Evolutionary conservation across 2,797 vertebrate species (phyloP).

Genomic region (Triplophysa bombifrons): DNA sequence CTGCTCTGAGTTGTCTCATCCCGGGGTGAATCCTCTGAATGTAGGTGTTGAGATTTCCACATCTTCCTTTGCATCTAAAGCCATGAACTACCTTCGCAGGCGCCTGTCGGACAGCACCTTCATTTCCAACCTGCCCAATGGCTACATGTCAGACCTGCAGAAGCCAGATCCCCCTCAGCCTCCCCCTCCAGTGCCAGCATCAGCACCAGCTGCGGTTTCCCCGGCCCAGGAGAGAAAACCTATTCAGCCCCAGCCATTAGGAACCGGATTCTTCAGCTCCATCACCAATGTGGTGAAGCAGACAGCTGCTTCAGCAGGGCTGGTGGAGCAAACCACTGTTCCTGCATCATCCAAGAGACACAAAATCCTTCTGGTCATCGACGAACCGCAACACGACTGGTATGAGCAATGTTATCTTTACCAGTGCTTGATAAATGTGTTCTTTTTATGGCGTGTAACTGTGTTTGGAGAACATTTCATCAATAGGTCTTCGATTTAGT

Average conservation of each 20-base stretch:
- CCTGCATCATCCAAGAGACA: slow-evolving; percentile 82
- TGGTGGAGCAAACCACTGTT: slow-evolving; percentile 86
- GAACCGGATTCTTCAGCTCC: slow-evolving; percentile 94
- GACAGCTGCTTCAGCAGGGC: slow-evolving; percentile 91
- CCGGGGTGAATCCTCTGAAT: neutral
- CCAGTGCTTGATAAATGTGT: too few species aligned
- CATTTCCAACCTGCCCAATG: slow-evolving; percentile 97
- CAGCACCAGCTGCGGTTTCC: slow-evolving; percentile 64
- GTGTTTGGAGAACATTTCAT: too few species aligned
- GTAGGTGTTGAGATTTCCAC: neutral
- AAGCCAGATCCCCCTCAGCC: slow-evolving; percentile 89
- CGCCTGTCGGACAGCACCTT: slow-evolving; percentile 98
- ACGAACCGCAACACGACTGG: slow-evolving; percentile 94
- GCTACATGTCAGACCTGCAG: slow-evolving; percentile 97
- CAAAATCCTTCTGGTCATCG: slow-evolving; percentile 92
- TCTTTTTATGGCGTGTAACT: too few species aligned
- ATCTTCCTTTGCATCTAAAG: slow-evolving; percentile 52
- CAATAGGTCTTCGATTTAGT: too few species aligned
- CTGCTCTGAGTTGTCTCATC: slow-evolving; percentile 10
- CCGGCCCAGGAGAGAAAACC: slow-evolving; percentile 72
- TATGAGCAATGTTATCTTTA: slow-evolving; percentile 68
- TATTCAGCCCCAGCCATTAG: slow-evolving; percentile 74
- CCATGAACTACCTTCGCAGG: slow-evolving; percentile 97
- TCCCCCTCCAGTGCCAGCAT: slow-evolving; percentile 61
- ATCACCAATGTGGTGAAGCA: slow-evolving; percentile 96